Conservation (phyloP, 2,113 vertebrate species). For the Corynorhinus townsendii region DNA sequence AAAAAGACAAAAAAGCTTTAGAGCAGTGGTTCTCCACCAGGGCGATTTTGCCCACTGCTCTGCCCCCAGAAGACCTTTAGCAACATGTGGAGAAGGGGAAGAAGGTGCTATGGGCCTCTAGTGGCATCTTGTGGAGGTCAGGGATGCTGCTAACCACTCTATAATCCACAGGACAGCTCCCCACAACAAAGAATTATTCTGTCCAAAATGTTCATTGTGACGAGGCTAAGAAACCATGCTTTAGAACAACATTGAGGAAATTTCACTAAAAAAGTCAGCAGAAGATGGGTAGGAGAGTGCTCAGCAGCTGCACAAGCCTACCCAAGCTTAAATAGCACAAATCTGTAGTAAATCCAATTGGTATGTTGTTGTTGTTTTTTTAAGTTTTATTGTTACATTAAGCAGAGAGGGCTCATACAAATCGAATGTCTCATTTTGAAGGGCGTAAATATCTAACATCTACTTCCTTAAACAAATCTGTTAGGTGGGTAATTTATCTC, state of each 20-base stretch:
- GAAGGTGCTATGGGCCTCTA: neutral
- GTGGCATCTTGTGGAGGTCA: neutral
- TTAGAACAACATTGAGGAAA: neutral
- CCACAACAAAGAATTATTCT: neutral
- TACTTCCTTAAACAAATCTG: neutral
- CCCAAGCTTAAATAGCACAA: neutral
- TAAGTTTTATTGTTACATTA: neutral
- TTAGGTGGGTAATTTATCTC: neutral
- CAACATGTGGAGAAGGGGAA: neutral
- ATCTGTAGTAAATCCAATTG: neutral
- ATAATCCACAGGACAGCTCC: neutral
- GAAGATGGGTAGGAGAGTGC: neutral
- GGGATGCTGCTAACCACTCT: neutral
- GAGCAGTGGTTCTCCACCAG: neutral
- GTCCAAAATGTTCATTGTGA: neutral
- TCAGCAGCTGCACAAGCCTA: neutral
- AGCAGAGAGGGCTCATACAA: neutral
- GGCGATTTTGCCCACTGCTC: neutral
- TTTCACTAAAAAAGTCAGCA: neutral
- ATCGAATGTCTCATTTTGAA: neutral
- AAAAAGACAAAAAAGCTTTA: neutral
- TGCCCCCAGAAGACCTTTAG: neutral
- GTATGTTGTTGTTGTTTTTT: neutral
- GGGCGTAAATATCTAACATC: neutral
- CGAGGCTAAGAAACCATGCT: neutral